Base-by-base conservation (phyloP, 2,113 vertebrate species). In the Anseranas semipalmata region DNA sequence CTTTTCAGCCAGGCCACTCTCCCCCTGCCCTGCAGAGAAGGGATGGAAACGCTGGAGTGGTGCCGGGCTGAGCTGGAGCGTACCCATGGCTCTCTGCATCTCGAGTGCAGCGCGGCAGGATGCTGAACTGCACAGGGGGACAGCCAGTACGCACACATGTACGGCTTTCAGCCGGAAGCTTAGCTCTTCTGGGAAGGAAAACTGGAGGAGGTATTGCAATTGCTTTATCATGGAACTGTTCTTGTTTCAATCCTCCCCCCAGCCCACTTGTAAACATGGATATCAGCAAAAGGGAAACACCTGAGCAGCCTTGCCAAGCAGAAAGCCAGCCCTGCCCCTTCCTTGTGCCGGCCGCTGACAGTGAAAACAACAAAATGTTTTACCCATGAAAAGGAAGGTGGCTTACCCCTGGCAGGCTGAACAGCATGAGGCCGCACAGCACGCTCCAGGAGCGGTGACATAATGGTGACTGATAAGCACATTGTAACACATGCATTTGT, bases 401-500 rank as follows among this genome's bases (percentile, higher is more conserved):
- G 17, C 18, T 71, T 33, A 41, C 63, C 46, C 50, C 58, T 22
- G 50, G 33, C 6, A 2, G 75, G 52, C 46, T 62, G 22, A 50
- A 4, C 58, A 21, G 12, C 15, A 24, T 3, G 6, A 60, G 67
- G 45, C 48, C 39, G 2, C 0, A 5, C 52, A 17, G 24, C 2
- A 8, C 6, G 0, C 32, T 10, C 35, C 66, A 6, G 37, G 43
- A 25, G 16, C 65, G 3, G 55, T 52, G 22, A 18, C 28, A 0
- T 7, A 19, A 28, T 10, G 1, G 21, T 3, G 15, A 37, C 45
- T 37, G 52, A 30, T 0, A 7, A 58, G 46, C 35, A 35, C 6
- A 1, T n/a, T 9, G 2, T 3, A 35, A 33, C 25, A 19, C 16
- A 2, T 0, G 0, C 62, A n/a, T 48, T 53, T 71, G 22, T 41